Base-by-base conservation (phyloP, 1,140 invertebrate genomes). In the Halictus rubicundus region DNA sequence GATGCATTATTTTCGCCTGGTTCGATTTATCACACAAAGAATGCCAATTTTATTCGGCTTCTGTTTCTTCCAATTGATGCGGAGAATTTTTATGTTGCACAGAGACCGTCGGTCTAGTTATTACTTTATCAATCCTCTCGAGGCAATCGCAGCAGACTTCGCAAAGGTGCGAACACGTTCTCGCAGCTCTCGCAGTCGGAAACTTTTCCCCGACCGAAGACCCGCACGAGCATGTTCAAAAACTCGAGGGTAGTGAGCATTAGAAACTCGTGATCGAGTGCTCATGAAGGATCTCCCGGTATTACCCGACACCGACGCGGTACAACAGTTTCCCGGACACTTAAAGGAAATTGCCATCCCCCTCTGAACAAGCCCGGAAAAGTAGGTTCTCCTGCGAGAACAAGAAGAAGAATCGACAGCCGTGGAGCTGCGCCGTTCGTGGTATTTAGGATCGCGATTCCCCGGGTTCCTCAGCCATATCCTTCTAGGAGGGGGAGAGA, bases 381-480 rank as follows among this genome's bases (percentile, higher is more conserved):
- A 37, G 60, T 37, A 37, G 60, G 27, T 63, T 63, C 14, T 16
- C 6, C 27, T 12, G 8, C 14, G 27, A 21, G 19, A 63, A 63
- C 27, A 63, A 63, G 60, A 63, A 63, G 60, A 63, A 63, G 60
- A 37, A 63, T 37, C 60, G 60, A 19, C 60, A 27, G 27, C 32
- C 42, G 32, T 21, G 60, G 32, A 21, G 60, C 4, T 14, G 60
- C 0, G 27, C 60, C 25, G 27, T 63, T 63, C 27, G 27, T 6
- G 27, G 60, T 37, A 63, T 63, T 63, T 63, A 63, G 60, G 60
- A 63, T 32, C 60, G 16, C 60, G 27, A 63, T 63, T 32, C 60
- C 49, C 16, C 1, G 27, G 60, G 23, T 37, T 63, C 60, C 54
- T 8, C 21, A 32, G 32, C 54, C 54, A 57, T n/a, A 57, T 57